A percentile compares a stretch with the other conserved stretches of the same genome.
phyloP scores from a whole-genome alignment of 2,113 vertebrate species.

The Grallaria varia region DNA sequence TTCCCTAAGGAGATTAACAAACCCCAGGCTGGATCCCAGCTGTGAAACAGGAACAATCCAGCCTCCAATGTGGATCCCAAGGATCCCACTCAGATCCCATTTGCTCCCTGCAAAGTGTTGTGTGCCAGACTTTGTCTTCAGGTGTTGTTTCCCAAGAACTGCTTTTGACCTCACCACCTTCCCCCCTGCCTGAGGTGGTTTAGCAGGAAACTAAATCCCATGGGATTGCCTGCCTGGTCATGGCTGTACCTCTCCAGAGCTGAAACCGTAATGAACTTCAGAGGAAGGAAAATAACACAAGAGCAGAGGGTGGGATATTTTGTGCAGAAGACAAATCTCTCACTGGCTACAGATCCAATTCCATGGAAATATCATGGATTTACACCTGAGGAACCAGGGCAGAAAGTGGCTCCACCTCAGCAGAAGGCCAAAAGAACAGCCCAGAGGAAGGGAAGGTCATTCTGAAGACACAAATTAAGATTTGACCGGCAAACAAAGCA shows the following conservation, averaged over 20 bases:
- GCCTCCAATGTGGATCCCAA: neutral
- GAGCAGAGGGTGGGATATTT: neutral
- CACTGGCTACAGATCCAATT: neutral
- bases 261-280: neutral
- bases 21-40: neutral
- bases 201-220: neutral
- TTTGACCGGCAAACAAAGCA: neutral
- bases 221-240: neutral
- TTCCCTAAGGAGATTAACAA: neutral
- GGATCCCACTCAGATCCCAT: neutral
- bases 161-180: neutral
- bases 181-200: neutral
- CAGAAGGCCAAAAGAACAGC: neutral
- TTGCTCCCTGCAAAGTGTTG: fast-evolving
- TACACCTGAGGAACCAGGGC: neutral
- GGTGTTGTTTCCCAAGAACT: neutral
- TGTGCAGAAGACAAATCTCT: neutral
- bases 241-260: neutral
- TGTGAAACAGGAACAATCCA: neutral
- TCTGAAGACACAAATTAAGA: neutral
- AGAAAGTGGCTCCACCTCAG: neutral
- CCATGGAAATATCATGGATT: neutral
- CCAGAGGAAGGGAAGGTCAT: neutral
- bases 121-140: neutral
- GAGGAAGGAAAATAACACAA: neutral